These are phyloP conservation scores for Brachionus plicatilis DNA, from an alignment of 1,140 invertebrate species.

Conservation along the genomic window DNA sequence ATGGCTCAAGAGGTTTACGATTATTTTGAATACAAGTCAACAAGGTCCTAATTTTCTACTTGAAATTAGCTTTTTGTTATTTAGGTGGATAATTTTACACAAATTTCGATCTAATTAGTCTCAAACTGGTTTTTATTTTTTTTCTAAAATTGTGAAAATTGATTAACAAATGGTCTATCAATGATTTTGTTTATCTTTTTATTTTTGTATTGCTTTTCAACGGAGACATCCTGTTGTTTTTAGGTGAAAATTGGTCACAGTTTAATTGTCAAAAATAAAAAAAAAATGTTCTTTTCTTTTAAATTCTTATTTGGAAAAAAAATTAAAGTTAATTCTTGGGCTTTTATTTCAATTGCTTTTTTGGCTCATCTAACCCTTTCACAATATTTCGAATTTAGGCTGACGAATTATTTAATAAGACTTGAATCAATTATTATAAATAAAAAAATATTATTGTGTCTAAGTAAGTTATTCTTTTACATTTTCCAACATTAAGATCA, in stretches of 20 bases:
- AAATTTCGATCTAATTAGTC: constrained; percentile 6
- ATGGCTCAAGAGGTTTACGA: constrained; percentile 10
- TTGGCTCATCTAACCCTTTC: no score
- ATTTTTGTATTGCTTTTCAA: background rate
- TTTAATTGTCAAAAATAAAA: background rate
- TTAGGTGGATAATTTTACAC: constrained; percentile 6
- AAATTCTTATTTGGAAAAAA: no score
- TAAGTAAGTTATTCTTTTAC: no score
- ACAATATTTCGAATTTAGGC: no score
- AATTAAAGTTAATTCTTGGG: no score
- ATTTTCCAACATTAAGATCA: no score
- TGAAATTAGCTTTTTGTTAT: background rate
- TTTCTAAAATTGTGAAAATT: background rate
- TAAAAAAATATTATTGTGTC: no score
- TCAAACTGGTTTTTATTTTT: background rate
- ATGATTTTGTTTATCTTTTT: background rate
- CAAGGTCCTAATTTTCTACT: background rate
- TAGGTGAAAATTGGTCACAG: background rate
- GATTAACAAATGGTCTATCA: constrained; percentile 1
- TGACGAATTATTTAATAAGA: no score
- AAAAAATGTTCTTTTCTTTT: background rate
- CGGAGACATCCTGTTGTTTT: background rate
- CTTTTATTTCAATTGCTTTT: no score
- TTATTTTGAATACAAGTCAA: background rate
- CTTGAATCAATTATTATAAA: no score